These are phyloP conservation scores for Nemotelus pantherinus DNA, from an alignment of 2,888 invertebrate species.

Conservation along the genomic window DNA sequence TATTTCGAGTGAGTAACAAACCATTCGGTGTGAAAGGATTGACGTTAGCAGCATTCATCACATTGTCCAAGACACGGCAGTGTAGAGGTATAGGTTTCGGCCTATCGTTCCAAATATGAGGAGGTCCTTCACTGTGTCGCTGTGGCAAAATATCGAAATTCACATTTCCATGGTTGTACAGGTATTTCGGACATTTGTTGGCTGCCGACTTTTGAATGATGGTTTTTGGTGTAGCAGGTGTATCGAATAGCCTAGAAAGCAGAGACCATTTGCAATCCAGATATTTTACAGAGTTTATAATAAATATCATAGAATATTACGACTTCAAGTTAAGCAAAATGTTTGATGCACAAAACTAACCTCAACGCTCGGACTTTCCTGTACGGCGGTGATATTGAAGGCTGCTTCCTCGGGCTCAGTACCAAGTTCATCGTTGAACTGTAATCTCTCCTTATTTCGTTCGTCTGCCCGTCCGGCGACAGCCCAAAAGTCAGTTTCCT, in stretches of 20 bases:
- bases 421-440: slow-evolving; percentile 47
- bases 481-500: slow-evolving; percentile 62
- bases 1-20: slow-evolving; percentile 57
- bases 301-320: too few relatives aligned
- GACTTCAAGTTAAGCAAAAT: background rate
- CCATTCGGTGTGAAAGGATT: slow-evolving; percentile 88
- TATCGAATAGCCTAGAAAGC: slow-evolving; percentile 77
- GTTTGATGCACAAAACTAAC: slow-evolving; percentile 58
- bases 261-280: too few relatives aligned
- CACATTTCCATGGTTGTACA: slow-evolving; percentile 42
- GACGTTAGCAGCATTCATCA: slow-evolving; percentile 71
- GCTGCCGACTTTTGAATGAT: slow-evolving; percentile 69
- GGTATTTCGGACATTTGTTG: slow-evolving; percentile 67
- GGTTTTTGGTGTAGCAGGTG: slow-evolving; percentile 87
- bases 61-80: slow-evolving; percentile 57
- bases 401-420: slow-evolving; percentile 48
- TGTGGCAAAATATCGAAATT: slow-evolving; percentile 44
- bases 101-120: slow-evolving; percentile 60
- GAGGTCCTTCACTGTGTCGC: slow-evolving; percentile 45
- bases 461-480: slow-evolving; percentile 53
- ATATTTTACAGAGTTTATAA: too few relatives aligned
- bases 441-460: slow-evolving; percentile 46
- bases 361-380: slow-evolving; percentile 70
- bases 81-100: slow-evolving; percentile 64
- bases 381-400: slow-evolving; percentile 67